phyloP scores from a whole-genome alignment of 2,888 invertebrate genomes.

The Aradus depressus region DNA sequence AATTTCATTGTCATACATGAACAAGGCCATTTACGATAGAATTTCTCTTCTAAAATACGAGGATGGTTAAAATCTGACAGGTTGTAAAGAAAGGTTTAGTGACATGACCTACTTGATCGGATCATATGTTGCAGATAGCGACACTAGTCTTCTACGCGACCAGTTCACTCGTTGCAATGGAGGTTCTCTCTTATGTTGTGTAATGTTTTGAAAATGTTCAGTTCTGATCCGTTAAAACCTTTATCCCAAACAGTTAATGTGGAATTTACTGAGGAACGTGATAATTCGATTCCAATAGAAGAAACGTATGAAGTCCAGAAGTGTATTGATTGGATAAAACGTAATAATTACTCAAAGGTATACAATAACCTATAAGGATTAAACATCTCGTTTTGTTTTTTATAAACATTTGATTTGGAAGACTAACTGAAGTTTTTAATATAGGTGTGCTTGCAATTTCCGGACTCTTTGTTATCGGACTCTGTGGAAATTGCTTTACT shows the following conservation, averaged over 20 bases:
- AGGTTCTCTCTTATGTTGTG: background rate
- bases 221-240: background rate
- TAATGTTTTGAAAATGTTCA: background rate
- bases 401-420: background rate
- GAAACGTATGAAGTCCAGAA: slow-evolving; percentile 47
- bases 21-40: background rate
- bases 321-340: slow-evolving; percentile 58
- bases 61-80: slow-evolving; percentile 16
- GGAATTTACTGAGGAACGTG: background rate
- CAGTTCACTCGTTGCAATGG: too few species aligned
- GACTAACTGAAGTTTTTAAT: slow-evolving; percentile 10
- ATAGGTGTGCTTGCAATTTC: slow-evolving; percentile 85
- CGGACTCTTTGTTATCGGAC: slow-evolving; percentile 62
- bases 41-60: background rate
- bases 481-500: slow-evolving; percentile 52
- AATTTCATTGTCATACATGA: slow-evolving; percentile 1
- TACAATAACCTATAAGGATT: slow-evolving; percentile 14
- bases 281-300: slow-evolving; percentile 32
- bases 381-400: slow-evolving; percentile 9
- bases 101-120: background rate
- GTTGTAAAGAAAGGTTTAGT: slow-evolving; percentile 1
- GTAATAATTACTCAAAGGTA: slow-evolving; percentile 55
- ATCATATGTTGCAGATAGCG: slow-evolving; percentile 1
- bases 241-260: background rate
- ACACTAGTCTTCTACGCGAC: too few species aligned